Evolutionary conservation across 2,113 vertebrate species (phyloP), one percentile per base, ranked within the genome.

Genomic region (Cyanoderma ruficeps): DNA sequence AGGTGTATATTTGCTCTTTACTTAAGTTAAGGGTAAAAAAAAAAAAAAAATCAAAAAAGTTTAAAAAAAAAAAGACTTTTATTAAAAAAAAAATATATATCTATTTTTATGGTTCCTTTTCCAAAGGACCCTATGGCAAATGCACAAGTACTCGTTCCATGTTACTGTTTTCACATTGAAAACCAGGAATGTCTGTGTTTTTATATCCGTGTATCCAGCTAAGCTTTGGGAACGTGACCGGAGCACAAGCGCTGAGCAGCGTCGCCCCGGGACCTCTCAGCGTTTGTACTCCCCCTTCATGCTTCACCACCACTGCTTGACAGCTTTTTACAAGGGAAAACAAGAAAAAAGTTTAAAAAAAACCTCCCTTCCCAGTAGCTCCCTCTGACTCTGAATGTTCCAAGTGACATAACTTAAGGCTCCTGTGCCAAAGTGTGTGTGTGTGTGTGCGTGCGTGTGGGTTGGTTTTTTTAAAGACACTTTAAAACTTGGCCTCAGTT

Each of bases 141-240:
- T 97, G 97, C 97, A 98, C 97, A 98, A 95, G 93, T 97, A 92
- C 93, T 97, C 91, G 42, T 97, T 97, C 94, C 97, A 93, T 97
- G 97, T 97, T 97, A 95, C 97, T 2, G 96, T 98, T 98, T 98
- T 98, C 97, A 98, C 97, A 98, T 98, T 98, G 98, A 98, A 98
- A 98, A 97, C 97, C 46, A 86, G 96, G 96, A 97, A 98, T 97
- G 98, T 98, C 95, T 90, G 92, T 93, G 24, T 70, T 90, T 90
- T 90, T 90, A 63, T 90, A 90, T 90, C 87, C 4, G 0, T 83
- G 79, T 83, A 90, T 83, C 87, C 79, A 83, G 79, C 87, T 90
- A 7, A 83, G 94, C 97, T 97, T 96, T 93, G 95, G 95, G 96
- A 89, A 68, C 42, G 90, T 85, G 70, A 52, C 59, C 8, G 22